A percentile compares a stretch with the other conserved stretches of the same genome.
These are phyloP conservation scores for Cecidostiba fungosa DNA, from an alignment of 2,888 invertebrate species.

Conservation along the genomic window DNA sequence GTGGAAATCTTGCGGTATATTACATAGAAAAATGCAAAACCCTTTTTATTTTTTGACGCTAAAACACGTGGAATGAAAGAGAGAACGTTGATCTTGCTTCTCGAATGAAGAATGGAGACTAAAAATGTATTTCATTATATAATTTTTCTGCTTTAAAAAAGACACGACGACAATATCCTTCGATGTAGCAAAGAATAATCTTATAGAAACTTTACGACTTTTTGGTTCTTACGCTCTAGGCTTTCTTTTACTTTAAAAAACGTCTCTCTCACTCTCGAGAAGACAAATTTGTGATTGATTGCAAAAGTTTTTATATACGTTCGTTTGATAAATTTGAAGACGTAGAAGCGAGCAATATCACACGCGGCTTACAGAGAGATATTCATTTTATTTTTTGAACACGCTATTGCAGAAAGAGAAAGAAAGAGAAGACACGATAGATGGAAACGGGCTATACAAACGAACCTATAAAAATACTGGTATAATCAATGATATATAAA, in stretches of 20 bases:
- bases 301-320: neutral
- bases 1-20: conserved; percentile 23
- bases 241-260: conserved; percentile 29
- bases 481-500: conserved; percentile 34
- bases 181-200: conserved; percentile 16
- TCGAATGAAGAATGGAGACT: neutral
- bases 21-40: conserved; percentile 57
- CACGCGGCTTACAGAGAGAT: conserved; percentile 12
- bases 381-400: neutral
- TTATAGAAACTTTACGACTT: conserved; percentile 28
- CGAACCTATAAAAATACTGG: conserved; percentile 45
- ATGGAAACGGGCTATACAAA: conserved; percentile 26
- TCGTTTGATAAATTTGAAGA: conserved; percentile 48
- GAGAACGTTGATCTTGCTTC: conserved; percentile 21
- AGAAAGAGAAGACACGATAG: neutral
- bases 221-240: neutral
- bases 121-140: neutral
- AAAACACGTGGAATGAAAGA: conserved; percentile 51
- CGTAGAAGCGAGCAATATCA: conserved; percentile 55
- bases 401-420: conserved; percentile 26
- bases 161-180: neutral
- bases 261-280: neutral
- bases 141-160: conserved; percentile 9
- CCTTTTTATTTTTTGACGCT: neutral
- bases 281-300: conserved; percentile 43